Base-by-base conservation (phyloP, 2,888 invertebrate species). In the Eupithecia pulchellata region DNA sequence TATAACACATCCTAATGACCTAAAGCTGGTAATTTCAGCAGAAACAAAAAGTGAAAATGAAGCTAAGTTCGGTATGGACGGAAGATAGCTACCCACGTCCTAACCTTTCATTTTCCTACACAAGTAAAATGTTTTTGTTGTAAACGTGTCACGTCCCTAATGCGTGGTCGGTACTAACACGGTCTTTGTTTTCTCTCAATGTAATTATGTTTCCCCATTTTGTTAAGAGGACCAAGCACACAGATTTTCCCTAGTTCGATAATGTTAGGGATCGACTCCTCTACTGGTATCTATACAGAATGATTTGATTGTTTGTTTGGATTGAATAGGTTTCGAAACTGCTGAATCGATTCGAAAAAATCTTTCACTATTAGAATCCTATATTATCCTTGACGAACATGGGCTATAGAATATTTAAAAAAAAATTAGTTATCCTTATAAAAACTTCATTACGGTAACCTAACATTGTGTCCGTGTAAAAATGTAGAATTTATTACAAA, bases 121-220 rank as follows among this genome's bases (percentile, higher is more conserved):
- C 62, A 62, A 68, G 34, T 66, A 36, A 36, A 32, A 36, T 34
- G 55, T 20, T 69, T 20, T 17, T 14, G 58, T 30, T 60, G 58
- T 36, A 72, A 47, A 58, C 76, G 17, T 25, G 68, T 73, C 76
- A 73, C 76, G 76, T n/a, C n/a, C n/a, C n/a, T 71, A 71, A 47
- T 57, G 27, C 69, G 29, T 47, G 52, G 55, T 65, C 57, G 52
- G 55, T 65, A 29, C 57, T 68, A 69, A 73, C 72, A 62, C 68
- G 62, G 61, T 39, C 67, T 72, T 71, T 69, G 64, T 75, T 74
- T 70, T 60, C 20, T 58, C 60, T 25, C 61, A 74, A 74, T 75
- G 66, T 70, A 75, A 77, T 77, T 75, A 77, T 6, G 25, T 8
- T 64, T 68, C 13, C 29, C 69, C 61, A 39, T 68, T 36, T 52